A percentile compares a stretch with the other conserved stretches of the same genome.
Conservation (phyloP, 2,797 vertebrate genomes). For the Nannoperca australis region DNA sequence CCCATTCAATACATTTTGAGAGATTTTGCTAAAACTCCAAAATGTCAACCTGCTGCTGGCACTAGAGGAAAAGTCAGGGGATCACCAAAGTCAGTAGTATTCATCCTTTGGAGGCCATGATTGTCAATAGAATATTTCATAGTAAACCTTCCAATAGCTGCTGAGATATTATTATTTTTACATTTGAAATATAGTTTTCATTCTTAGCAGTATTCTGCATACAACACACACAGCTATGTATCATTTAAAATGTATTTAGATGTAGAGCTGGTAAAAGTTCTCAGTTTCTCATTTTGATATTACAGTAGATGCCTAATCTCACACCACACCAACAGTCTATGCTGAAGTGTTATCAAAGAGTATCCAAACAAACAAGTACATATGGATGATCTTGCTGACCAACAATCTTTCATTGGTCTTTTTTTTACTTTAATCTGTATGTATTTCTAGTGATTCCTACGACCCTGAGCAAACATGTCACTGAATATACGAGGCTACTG, state of each 20-base stretch:
- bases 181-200: not conserved
- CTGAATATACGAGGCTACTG: not conserved
- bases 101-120: not conserved
- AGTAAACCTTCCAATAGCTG: not conserved
- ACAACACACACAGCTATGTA: not conserved
- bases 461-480: not conserved
- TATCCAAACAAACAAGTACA: not conserved
- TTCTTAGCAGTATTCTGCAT: not conserved
- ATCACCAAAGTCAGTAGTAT: not conserved
- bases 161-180: not conserved
- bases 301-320: no score
- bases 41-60: not conserved
- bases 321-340: no score
- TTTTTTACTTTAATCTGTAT: not conserved
- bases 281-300: not conserved
- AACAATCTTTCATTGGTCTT: not conserved
- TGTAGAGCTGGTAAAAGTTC: not conserved
- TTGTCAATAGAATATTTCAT: not conserved
- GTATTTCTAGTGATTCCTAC: not conserved
- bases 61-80: not conserved
- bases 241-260: not conserved
- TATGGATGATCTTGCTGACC: no score
- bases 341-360: not conserved
- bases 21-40: not conserved
- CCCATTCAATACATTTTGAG: not conserved